Evolutionary conservation across 2,888 invertebrate species (phyloP), one percentile per base, ranked within the genome.

Genomic region (Drosophila colorata): DNA sequence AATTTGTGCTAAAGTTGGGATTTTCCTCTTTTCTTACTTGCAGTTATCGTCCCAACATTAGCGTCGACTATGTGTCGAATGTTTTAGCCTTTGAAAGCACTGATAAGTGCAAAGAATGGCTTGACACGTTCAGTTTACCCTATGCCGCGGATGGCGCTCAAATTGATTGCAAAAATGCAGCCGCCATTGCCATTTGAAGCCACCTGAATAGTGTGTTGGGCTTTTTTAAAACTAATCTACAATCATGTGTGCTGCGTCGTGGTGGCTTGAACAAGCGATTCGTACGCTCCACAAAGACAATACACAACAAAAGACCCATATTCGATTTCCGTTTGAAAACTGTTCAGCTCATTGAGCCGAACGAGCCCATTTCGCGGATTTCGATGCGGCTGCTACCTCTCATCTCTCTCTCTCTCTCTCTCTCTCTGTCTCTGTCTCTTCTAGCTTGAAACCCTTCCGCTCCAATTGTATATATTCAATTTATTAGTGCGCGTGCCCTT

Each of bases 21-120:
- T 7, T 25, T 25, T 25, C 7, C 16, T 31, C 31, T 56, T 33
- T 23, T 37, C 35, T 69, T 65, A 16, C 20, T 93, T 95, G 92
- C 96, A 98, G 98, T 95, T 98, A 97, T 95, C 98, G 98, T 91
- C 98, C 97, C 93, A 95, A 94, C 93, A 95, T 99, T 94, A 95
- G 96, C 90, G 95, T 98, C 93, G 95, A 95, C 92, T 96, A 96
- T 95, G 94, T 99, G 93, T 93, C 95, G 92, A 95, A 95, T 93
- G 96, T 97, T 94, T 94, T 99, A 95, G 97, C 96, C 91, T 98
- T 98, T 94, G 95, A 95, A 90, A 95, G 96, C 87, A 93, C 93
- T 92, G 95, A 95, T 92, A 96, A 97, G 93, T 97, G 97, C 93
- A 93, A 95, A 93, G 96, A 97, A 92, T 98, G 98, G 95, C 94